Evolutionary conservation across 2,113 vertebrate genomes (phyloP).

Genomic region (Pleuronectes platessa): DNA sequence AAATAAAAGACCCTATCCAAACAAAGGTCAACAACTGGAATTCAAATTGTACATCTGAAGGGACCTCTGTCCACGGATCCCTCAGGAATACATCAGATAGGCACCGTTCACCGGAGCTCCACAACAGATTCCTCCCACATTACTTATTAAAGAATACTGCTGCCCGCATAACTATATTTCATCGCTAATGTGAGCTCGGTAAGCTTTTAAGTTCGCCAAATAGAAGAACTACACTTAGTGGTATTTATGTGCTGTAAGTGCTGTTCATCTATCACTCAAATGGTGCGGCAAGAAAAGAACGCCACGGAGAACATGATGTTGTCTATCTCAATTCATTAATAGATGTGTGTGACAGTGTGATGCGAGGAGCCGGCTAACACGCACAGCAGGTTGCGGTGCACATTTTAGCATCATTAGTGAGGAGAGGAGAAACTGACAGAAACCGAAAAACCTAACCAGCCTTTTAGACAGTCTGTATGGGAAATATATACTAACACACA

Average conservation of each 20-base stretch:
- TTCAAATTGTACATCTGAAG: conserved; percentile 26
- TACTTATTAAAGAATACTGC: conserved; percentile 40
- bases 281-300: conserved; percentile 17
- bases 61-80: conserved; percentile 39
- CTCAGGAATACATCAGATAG: conserved; percentile 49
- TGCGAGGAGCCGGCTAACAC: conserved; percentile 14
- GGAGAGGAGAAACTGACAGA: conserved; percentile 38
- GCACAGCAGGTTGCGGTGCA: conserved; percentile 16
- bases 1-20: conserved; percentile 27
- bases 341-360: conserved; percentile 23
- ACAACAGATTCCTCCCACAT: conserved; percentile 45
- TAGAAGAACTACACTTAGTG: conserved; percentile 14
- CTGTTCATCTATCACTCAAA: conserved; percentile 32
- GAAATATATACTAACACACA: conserved; percentile 24
- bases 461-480: conserved; percentile 23
- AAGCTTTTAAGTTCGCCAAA: conserved; percentile 21
- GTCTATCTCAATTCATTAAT: conserved; percentile 41
- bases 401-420: conserved; percentile 38
- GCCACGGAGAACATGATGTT: not conserved
- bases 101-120: conserved; percentile 46
- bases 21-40: conserved; percentile 59
- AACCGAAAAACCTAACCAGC: conserved; percentile 41
- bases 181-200: conserved; percentile 30
- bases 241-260: conserved; percentile 3
- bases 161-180: conserved; percentile 25